phyloP scores from a whole-genome alignment of 2,797 vertebrate genomes.

The Gallirallus australis region DNA sequence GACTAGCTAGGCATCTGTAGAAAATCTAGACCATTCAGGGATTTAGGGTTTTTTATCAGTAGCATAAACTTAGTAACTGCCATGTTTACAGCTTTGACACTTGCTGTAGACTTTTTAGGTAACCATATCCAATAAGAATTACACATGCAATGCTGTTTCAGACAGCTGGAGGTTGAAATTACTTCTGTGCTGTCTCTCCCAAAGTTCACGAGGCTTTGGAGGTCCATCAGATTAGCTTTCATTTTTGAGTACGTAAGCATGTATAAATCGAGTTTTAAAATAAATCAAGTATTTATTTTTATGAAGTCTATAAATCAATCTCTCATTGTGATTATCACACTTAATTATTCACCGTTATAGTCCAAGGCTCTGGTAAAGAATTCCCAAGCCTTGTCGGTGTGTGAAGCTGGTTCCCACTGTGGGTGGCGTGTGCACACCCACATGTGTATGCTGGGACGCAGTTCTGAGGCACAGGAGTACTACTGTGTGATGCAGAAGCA shows the following conservation, averaged over 20 bases:
- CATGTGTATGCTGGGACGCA: accelerated
- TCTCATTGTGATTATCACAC: background rate
- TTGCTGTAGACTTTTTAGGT: background rate
- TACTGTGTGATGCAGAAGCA: background rate
- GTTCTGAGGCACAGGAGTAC: background rate
- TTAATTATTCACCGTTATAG: background rate
- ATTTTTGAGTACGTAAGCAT: background rate
- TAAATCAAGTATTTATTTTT: background rate
- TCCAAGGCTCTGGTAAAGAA: background rate
- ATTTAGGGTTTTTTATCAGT: background rate
- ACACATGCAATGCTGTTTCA: background rate
- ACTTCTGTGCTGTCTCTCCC: background rate
- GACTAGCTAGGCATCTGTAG: background rate
- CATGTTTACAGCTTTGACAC: background rate
- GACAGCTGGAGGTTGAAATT: background rate
- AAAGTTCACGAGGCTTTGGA: background rate
- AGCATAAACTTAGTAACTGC: background rate
- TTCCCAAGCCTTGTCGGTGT: background rate
- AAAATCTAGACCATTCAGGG: background rate
- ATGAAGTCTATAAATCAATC: background rate
- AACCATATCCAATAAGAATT: background rate
- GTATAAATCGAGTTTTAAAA: background rate
- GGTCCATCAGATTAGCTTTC: background rate
- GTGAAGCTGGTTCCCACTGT: background rate
- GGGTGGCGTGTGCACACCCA: background rate